A percentile compares a stretch with the other conserved stretches of the same genome.
Evolutionary conservation across 2,888 invertebrate species (phyloP).

Genomic region (Aradus depressus): DNA sequence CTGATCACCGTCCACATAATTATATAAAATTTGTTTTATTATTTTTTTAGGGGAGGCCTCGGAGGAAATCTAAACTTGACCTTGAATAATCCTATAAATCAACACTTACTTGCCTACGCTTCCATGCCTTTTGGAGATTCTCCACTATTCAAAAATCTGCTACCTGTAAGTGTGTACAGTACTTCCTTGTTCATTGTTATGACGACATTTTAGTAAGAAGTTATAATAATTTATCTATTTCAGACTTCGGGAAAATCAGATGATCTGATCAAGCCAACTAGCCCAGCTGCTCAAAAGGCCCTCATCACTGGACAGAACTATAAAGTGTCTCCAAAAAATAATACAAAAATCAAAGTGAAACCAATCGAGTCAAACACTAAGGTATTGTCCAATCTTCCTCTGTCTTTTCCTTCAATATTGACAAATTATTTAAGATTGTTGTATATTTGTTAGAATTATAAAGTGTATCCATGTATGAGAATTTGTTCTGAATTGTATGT

Average conservation of each 20-base stretch:
- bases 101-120: conserved; percentile 59
- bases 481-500: no score
- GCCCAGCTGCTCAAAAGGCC: conserved; percentile 58
- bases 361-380: conserved; percentile 40
- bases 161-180: conserved; percentile 35
- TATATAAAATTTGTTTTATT: no score
- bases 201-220: no score
- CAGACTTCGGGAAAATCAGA: conserved; percentile 48
- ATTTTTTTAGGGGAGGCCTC: conserved; percentile 18
- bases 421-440: no score
- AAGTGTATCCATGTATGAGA: no score
- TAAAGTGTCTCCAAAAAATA: conserved; percentile 46
- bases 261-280: conserved; percentile 57
- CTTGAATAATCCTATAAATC: conserved; percentile 42
- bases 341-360: conserved; percentile 47
- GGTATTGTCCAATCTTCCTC: conserved; percentile 31
- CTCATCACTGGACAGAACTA: conserved; percentile 47
- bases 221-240: conserved; percentile 23
- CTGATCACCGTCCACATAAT: no score
- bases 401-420: background rate
- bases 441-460: no score
- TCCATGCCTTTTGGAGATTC: conserved; percentile 80
- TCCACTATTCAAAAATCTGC: conserved; percentile 65
- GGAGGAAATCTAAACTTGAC: conserved; percentile 10
- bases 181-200: background rate